Conservation (phyloP, 1,140 invertebrate species). For the Orius laevigatus region DNA sequence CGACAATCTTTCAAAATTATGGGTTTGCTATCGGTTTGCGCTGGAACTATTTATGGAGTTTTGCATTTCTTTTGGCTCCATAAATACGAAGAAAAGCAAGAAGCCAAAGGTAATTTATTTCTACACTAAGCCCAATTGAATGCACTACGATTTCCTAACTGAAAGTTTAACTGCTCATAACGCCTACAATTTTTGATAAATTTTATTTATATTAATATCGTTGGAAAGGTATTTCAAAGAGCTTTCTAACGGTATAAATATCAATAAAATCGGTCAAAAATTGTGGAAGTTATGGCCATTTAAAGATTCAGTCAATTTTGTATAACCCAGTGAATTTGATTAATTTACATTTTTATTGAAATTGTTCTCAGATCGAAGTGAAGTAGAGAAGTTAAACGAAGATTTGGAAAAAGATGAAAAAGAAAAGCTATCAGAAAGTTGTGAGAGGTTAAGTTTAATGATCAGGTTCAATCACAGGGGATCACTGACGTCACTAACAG, state of each 20-base stretch:
- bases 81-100: conserved; percentile 35
- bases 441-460: conserved; percentile 49
- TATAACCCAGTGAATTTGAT: no score
- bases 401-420: conserved; percentile 19
- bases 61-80: conserved; percentile 54
- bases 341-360: conserved; percentile 12
- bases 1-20: conserved; percentile 56
- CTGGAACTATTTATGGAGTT: conserved; percentile 48
- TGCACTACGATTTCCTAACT: no score
- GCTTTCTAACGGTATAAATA: no score
- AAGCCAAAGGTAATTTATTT: conserved; percentile 10
- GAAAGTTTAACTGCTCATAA: no score
- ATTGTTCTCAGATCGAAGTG: conserved; percentile 35
- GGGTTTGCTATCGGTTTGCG: conserved; percentile 47
- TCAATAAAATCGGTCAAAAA: no score
- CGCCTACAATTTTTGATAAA: no score
- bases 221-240: no score
- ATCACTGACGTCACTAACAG: conserved; percentile 38
- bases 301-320: no score
- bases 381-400: conserved; percentile 36
- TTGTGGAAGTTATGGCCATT: no score
- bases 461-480: conserved; percentile 54
- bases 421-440: conserved; percentile 17
- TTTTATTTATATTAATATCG: no score
- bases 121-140: no score